Evolutionary conservation across 2,888 invertebrate genomes (phyloP).

Genomic region (Mylabris sibirica): DNA sequence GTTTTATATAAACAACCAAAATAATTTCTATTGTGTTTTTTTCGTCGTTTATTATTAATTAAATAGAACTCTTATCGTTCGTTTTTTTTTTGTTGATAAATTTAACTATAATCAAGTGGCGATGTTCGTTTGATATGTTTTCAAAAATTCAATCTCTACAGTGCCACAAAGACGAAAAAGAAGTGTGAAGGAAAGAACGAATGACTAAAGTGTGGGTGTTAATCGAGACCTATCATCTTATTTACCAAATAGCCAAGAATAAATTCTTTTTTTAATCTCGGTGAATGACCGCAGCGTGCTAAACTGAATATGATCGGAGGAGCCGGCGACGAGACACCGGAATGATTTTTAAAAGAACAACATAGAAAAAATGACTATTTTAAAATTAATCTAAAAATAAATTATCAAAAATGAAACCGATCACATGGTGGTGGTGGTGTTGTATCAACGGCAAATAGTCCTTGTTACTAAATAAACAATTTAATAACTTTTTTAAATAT

Average conservation of each 20-base stretch:
- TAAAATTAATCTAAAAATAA: not conserved
- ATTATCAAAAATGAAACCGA: not conserved
- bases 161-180: not conserved
- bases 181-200: not conserved
- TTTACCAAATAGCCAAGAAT: constrained; percentile 25
- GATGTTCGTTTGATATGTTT: constrained; percentile 4
- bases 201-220: constrained; percentile 20
- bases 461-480: constrained; percentile 31
- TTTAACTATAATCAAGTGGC: not conserved
- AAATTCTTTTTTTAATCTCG: constrained; percentile 23
- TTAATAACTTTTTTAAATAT: constrained; percentile 38
- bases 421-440: not conserved
- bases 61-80: not conserved
- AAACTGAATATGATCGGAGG: constrained; percentile 10
- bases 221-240: constrained; percentile 21
- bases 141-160: not conserved
- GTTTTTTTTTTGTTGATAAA: not conserved
- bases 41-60: not conserved
- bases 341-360: not conserved
- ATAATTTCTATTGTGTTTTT: not conserved
- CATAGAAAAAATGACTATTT: not conserved
- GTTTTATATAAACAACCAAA: constrained; percentile 2
- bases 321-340: not conserved
- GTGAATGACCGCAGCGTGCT: constrained; percentile 29
- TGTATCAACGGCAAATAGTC: constrained; percentile 21